Evolutionary conservation across 35 echinoderm and acorn worm genomes (phyloP).

Genomic region (Ophiothrix spiculata): DNA sequence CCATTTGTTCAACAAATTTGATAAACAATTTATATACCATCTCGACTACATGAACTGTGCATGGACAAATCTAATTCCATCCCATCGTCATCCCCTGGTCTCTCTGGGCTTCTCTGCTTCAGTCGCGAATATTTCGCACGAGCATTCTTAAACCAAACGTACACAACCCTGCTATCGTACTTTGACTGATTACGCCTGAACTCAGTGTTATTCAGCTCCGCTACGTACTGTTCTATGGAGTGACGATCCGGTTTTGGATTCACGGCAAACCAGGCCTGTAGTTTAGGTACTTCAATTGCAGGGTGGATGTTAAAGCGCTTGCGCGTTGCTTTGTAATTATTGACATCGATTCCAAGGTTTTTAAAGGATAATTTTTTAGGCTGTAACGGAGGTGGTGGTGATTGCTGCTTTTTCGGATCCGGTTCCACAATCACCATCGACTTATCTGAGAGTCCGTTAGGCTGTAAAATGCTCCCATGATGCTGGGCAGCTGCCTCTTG

Average conservation of each 20-base stretch:
- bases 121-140: slow-evolving; percentile 71
- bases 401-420: background rate
- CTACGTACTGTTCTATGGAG: slow-evolving; percentile 70
- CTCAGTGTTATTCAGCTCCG: slow-evolving; percentile 76
- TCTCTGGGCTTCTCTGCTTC: slow-evolving; percentile 12
- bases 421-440: background rate
- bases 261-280: slow-evolving; percentile 83
- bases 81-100: background rate
- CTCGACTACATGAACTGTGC: background rate
- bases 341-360: background rate
- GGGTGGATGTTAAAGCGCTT: slow-evolving; percentile 94
- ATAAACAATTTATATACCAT: background rate
- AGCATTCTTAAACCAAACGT: slow-evolving; percentile 98
- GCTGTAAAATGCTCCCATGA: background rate
- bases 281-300: slow-evolving; percentile 78
- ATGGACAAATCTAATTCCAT: background rate
- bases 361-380: background rate
- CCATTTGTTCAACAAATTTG: no score
- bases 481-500: no score
- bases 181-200: slow-evolving; percentile 74
- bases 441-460: background rate
- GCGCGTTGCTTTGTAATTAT: slow-evolving; percentile 25
- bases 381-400: background rate
- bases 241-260: slow-evolving; percentile 77
- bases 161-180: slow-evolving; percentile 78